Evolutionary conservation across 2,888 invertebrate species (phyloP).

Genomic region (Drosophila prolongata): DNA sequence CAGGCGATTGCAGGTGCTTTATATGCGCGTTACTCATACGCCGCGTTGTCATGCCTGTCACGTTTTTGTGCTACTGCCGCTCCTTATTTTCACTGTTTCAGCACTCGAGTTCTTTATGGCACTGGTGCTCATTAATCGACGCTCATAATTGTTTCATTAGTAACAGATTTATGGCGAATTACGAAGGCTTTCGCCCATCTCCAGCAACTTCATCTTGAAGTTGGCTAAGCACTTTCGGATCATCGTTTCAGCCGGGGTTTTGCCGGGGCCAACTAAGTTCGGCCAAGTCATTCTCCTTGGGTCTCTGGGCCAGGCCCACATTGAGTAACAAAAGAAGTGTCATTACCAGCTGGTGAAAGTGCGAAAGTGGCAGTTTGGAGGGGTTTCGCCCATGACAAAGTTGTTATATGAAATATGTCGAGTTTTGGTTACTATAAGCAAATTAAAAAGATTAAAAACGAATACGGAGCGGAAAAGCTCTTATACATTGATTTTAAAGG

Average conservation of each 20-base stretch:
- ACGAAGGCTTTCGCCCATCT: constrained; percentile 46
- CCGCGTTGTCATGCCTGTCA: constrained; percentile 66
- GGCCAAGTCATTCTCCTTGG: constrained; percentile 24
- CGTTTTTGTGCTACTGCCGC: constrained; percentile 50
- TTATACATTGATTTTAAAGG: too few species aligned
- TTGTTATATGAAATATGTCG: constrained; percentile 5
- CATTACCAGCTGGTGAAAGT: constrained; percentile 36
- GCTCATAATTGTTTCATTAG: constrained; percentile 78
- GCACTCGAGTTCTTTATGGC: constrained; percentile 44
- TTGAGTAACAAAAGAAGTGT: constrained; percentile 39
- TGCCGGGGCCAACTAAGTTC: constrained; percentile 15
- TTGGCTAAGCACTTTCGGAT: constrained; percentile 53
- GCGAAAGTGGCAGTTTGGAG: constrained; percentile 11
- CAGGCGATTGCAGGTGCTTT: constrained; percentile 36
- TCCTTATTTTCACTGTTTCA: constrained; percentile 10
- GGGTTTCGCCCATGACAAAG: not conserved
- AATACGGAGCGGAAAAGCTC: too few species aligned
- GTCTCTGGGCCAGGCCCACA: not conserved
- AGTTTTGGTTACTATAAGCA: not conserved
- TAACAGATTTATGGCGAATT: constrained; percentile 72
- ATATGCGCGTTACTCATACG: constrained; percentile 62
- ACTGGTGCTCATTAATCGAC: constrained; percentile 65
- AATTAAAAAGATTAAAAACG: too few species aligned
- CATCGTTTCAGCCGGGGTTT: constrained; percentile 33
- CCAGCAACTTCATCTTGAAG: constrained; percentile 48